These are phyloP conservation scores for Zaprionus bogoriensis DNA, from an alignment of 2,888 invertebrate species.

Conservation along the genomic window DNA sequence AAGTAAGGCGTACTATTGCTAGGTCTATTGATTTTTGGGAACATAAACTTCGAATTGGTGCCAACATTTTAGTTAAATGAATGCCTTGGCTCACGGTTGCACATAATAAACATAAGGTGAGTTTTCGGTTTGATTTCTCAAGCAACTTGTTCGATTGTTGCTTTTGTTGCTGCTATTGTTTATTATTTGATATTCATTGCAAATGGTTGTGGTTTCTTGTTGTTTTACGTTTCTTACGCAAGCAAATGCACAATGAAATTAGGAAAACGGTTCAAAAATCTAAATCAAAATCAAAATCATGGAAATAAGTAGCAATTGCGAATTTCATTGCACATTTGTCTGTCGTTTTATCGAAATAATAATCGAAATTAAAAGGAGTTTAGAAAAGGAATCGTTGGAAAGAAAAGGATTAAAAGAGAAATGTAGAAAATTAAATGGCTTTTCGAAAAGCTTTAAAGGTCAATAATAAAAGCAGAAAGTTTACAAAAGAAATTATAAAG, in stretches of 20 bases:
- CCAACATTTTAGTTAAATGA: conserved; percentile 20
- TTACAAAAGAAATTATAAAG: conserved; percentile 36
- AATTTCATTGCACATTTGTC: conserved; percentile 49
- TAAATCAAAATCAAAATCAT: not conserved
- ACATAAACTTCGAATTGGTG: conserved; percentile 18
- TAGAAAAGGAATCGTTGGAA: conserved; percentile 20
- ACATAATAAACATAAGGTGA: conserved; percentile 27
- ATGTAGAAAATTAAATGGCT: conserved; percentile 64
- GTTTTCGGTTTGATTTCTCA: not conserved
- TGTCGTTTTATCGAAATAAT: conserved; percentile 19
- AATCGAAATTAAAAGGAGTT: conserved; percentile 1
- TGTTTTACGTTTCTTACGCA: conserved; percentile 19
- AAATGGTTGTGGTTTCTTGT: conserved; percentile 27
- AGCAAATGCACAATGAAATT: conserved; percentile 56
- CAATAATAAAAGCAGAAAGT: conserved; percentile 42
- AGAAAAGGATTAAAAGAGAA: conserved; percentile 16
- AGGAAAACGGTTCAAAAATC: conserved; percentile 3
- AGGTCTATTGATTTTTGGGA: conserved; percentile 40
- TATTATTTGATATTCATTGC: conserved; percentile 45
- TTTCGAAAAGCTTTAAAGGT: conserved; percentile 75
- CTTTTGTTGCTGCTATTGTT: conserved; percentile 37
- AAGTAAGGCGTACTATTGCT: conserved; percentile 30
- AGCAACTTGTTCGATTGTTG: conserved; percentile 1
- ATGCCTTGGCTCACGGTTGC: conserved; percentile 31
- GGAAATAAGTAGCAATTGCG: not conserved